A percentile compares a stretch with the other conserved stretches of the same genome.
Conservation (phyloP, 2,888 invertebrate species). For the Rotaria magnacalcarata region DNA sequence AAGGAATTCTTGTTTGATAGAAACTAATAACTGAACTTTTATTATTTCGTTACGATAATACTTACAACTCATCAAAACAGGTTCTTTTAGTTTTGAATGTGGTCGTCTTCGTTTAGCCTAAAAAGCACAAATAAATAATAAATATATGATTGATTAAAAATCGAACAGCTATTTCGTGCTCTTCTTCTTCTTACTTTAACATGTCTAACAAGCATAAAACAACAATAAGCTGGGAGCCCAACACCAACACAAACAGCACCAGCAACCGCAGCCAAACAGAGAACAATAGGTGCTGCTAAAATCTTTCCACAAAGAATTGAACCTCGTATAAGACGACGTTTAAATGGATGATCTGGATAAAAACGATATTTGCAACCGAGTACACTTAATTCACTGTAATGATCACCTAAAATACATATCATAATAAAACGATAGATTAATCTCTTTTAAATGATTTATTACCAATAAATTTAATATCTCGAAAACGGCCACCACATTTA, state of each 20-base stretch:
- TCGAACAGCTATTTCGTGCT: not conserved
- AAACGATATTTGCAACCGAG: constrained; percentile 44
- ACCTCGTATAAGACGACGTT: constrained; percentile 39
- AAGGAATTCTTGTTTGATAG: too few relatives aligned
- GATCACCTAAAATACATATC: constrained; percentile 51
- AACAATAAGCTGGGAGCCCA: constrained; percentile 40
- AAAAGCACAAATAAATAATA: not conserved
- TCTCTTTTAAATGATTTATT: not conserved
- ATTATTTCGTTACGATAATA: not conserved
- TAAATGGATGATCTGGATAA: constrained; percentile 39
- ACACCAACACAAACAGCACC: constrained; percentile 23
- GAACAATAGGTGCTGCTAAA: constrained; percentile 31
- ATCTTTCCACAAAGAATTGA: constrained; percentile 41
- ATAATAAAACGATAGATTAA: not conserved
- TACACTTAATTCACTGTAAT: constrained; percentile 43
- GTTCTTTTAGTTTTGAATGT: not conserved
- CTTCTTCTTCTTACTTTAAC: not conserved
- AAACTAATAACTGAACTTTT: too few relatives aligned
- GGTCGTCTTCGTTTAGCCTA: not conserved
- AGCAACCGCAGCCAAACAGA: constrained; percentile 20
- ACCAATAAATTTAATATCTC: constrained; percentile 52
- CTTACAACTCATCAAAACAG: constrained; percentile 34
- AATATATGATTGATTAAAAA: too few relatives aligned
- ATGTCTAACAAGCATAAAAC: constrained; percentile 32
- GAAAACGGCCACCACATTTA: constrained; percentile 58